Percentiles rank a stretch among this genome's conserved stretches.
These are phyloP conservation scores for Colossoma macropomum DNA, from an alignment of 2,113 vertebrate species.

Conservation along the genomic window DNA sequence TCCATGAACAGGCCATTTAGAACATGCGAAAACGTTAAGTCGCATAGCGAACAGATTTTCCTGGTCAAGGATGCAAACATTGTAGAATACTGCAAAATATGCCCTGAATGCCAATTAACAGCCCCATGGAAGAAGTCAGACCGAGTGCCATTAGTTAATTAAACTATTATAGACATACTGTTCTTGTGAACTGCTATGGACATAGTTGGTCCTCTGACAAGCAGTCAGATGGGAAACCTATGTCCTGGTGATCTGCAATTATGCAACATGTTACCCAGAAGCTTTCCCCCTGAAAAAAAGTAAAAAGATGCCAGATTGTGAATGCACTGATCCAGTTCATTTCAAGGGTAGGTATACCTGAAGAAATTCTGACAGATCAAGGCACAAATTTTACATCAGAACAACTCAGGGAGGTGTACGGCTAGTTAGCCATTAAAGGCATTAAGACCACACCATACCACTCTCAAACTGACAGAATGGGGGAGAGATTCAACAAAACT, in stretches of 20 bases:
- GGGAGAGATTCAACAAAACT: not conserved
- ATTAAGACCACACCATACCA: conserved; percentile 3
- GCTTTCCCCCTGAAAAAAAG: not conserved
- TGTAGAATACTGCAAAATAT: not conserved
- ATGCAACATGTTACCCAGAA: no score
- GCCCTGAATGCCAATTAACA: conserved; percentile 14
- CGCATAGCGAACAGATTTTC: conserved; percentile 22
- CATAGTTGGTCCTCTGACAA: conserved; percentile 5
- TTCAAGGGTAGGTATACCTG: conserved; percentile 16
- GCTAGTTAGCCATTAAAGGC: not conserved
- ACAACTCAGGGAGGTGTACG: not conserved
- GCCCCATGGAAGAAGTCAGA: conserved; percentile 2
- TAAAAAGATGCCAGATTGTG: not conserved
- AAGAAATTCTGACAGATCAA: not conserved
- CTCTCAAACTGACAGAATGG: conserved; percentile 3
- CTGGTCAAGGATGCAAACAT: conserved; percentile 34
- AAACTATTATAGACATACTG: conserved; percentile 24
- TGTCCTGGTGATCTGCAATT: conserved; percentile 3
- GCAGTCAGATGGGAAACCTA: not conserved
- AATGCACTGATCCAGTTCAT: conserved; percentile 7
- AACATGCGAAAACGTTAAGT: not conserved
- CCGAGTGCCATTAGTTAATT: conserved; percentile 16
- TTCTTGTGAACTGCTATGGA: conserved; percentile 30
- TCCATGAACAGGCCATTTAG: conserved; percentile 32
- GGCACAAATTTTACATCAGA: conserved; percentile 15